phyloP scores from a whole-genome alignment of 2,797 vertebrate genomes.

The Pipistrellus pygmaeus region DNA sequence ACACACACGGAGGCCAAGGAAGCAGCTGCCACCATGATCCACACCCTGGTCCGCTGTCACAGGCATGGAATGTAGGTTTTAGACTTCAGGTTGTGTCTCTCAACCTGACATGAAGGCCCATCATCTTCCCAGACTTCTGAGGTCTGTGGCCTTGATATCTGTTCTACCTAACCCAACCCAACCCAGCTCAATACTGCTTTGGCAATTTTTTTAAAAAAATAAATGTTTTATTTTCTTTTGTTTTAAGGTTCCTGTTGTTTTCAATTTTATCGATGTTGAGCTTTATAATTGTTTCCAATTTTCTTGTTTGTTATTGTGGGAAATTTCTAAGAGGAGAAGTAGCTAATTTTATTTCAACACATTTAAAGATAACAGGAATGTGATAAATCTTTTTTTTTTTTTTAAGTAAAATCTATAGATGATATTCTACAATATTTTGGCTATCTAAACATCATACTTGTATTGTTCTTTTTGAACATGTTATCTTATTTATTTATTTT shows the following conservation, averaged over 20 bases:
- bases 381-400: slow-evolving; percentile 21
- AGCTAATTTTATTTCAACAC: not conserved
- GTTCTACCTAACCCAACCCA: not conserved
- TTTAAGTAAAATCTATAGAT: not conserved
- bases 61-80: not conserved
- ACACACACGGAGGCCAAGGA: not conserved
- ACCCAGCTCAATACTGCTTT: not conserved
- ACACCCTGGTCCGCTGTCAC: not conserved
- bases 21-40: not conserved
- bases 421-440: not conserved
- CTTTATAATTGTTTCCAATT: not conserved
- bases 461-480: not conserved
- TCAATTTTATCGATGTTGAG: not conserved
- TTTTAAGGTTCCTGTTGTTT: not conserved
- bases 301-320: not conserved
- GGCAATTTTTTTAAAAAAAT: not conserved
- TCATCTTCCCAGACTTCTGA: not conserved
- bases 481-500: not conserved
- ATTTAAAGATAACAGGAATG: not conserved
- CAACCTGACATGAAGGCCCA: not conserved
- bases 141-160: not conserved
- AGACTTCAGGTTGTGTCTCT: not conserved
- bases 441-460: not conserved
- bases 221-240: not conserved
- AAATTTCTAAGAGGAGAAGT: not conserved